phyloP scores from a whole-genome alignment of 2,888 invertebrate genomes.

The Andrena marginata region DNA sequence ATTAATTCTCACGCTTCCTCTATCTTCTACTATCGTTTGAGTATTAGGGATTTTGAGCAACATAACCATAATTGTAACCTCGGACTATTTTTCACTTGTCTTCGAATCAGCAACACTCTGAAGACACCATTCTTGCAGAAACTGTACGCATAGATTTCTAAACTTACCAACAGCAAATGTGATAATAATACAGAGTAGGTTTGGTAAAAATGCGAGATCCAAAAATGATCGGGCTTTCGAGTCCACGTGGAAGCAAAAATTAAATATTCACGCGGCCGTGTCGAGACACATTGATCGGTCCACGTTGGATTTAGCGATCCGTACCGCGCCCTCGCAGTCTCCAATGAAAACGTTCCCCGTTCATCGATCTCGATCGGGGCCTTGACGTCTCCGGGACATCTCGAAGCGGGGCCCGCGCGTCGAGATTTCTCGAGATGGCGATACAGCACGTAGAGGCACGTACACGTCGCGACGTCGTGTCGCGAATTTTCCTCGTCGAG shows the following conservation, averaged over 20 bases:
- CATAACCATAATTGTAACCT: too few species aligned
- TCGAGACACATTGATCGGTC: background rate
- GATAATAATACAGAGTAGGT: too few species aligned
- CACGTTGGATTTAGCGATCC: conserved; percentile 16
- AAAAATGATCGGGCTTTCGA: too few species aligned
- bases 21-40: too few species aligned
- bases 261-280: background rate
- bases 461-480: conserved; percentile 75
- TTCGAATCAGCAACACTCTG: too few species aligned
- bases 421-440: conserved; percentile 67
- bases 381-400: conserved; percentile 31
- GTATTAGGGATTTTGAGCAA: too few species aligned
- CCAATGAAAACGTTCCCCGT: conserved; percentile 30
- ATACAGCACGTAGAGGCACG: conserved; percentile 70
- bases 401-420: conserved; percentile 21
- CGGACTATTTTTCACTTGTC: too few species aligned
- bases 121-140: too few species aligned
- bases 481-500: conserved; percentile 76
- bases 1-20: too few species aligned
- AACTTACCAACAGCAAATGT: too few species aligned
- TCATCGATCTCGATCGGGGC: conserved; percentile 63
- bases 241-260: background rate
- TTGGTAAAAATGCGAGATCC: too few species aligned
- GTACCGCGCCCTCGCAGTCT: background rate
- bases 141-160: too few species aligned